Conservation (phyloP, 2,113 vertebrate species). For the Monarcha castaneiventris region DNA sequence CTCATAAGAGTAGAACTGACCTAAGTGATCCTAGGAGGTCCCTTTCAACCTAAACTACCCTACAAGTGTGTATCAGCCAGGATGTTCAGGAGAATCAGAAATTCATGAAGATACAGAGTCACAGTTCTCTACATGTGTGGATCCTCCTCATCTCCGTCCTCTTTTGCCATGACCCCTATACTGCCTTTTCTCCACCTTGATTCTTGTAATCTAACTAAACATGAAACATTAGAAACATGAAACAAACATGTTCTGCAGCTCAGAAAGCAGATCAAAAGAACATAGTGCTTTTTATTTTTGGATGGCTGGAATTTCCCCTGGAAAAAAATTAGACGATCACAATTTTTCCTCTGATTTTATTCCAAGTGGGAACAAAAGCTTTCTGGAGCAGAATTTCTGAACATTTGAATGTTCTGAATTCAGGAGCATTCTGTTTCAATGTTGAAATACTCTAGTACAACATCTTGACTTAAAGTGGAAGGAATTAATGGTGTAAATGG, state of each 20-base stretch:
- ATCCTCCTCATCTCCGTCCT: neutral
- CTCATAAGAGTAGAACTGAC: neutral
- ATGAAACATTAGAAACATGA: neutral
- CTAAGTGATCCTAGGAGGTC: neutral
- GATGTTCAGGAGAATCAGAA: neutral
- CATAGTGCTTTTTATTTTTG: neutral
- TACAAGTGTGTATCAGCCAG: neutral
- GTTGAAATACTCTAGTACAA: neutral
- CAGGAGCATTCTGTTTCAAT: neutral
- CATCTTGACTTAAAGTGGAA: neutral
- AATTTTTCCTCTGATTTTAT: neutral
- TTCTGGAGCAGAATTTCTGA: neutral
- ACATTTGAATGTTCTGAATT: neutral
- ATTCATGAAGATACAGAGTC: neutral
- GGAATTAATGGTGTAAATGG: neutral
- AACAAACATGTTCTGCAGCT: neutral
- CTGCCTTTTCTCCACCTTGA: neutral
- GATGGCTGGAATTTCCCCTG: neutral
- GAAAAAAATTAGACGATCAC: rapidly evolving
- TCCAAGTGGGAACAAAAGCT: neutral
- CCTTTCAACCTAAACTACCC: neutral
- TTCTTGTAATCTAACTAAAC: neutral
- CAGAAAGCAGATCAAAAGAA: neutral
- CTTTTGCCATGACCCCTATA: neutral
- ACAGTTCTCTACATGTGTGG: neutral